phyloP scores from a whole-genome alignment of 2,888 invertebrate genomes.

The Lamellibrachia satsuma region DNA sequence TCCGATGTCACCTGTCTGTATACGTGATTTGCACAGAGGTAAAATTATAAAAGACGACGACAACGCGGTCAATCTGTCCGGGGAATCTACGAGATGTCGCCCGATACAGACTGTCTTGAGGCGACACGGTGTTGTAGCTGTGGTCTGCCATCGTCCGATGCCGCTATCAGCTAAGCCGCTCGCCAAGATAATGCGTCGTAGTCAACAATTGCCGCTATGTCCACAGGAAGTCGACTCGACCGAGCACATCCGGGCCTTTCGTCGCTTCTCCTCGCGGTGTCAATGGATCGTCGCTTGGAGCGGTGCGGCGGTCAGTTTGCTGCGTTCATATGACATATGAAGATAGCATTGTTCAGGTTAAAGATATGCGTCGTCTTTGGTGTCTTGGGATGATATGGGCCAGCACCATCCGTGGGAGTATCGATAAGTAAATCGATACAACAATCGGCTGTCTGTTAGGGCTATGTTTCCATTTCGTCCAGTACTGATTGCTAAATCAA shows the following conservation, averaged over 20 bases:
- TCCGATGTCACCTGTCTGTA: neutral
- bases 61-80: neutral
- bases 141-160: neutral
- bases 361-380: neutral
- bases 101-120: neutral
- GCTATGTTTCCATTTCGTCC: too few relatives aligned
- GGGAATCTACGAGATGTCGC: neutral
- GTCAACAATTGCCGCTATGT: neutral
- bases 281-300: too few relatives aligned
- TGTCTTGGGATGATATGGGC: neutral
- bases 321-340: neutral
- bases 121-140: neutral
- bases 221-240: neutral
- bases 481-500: too few relatives aligned
- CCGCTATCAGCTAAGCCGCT: neutral
- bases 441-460: too few relatives aligned
- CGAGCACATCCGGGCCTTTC: constrained; percentile 5
- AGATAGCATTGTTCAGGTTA: neutral
- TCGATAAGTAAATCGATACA: too few relatives aligned
- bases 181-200: neutral
- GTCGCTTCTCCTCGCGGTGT: neutral
- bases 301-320: neutral
- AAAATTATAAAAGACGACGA: neutral
- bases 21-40: neutral
- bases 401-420: neutral